A percentile compares a stretch with the other conserved stretches of the same genome.
phyloP scores from a whole-genome alignment of 1,140 invertebrate genomes.

The Psix sp. region DNA sequence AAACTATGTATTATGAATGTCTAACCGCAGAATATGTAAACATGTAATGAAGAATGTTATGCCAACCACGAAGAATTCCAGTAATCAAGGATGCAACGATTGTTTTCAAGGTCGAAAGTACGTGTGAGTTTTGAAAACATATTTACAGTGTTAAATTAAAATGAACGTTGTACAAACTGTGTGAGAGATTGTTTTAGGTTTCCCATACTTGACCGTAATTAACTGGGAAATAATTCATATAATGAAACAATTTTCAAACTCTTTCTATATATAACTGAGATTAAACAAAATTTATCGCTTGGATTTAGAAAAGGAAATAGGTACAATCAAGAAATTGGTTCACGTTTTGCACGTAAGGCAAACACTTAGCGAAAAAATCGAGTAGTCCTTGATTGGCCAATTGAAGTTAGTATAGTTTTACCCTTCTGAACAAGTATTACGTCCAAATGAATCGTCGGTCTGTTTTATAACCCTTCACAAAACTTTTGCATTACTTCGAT shows the following conservation, averaged over 20 bases:
- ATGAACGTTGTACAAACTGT: too few species aligned
- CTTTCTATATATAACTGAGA: conserved; percentile 45
- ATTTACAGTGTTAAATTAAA: too few species aligned
- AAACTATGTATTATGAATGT: neutral
- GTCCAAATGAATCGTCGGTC: conserved; percentile 21
- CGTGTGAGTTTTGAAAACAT: neutral
- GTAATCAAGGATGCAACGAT: neutral
- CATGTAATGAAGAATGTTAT: neutral
- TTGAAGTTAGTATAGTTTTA: conserved; percentile 43
- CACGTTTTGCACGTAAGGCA: conserved; percentile 55
- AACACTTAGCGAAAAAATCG: conserved; percentile 60
- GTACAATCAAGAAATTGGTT: conserved; percentile 45
- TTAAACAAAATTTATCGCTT: conserved; percentile 41
- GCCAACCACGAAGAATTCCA: neutral
- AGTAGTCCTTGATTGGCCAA: conserved; percentile 61
- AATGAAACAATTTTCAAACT: too few species aligned
- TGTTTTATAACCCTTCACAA: conserved; percentile 19
- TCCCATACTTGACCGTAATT: too few species aligned
- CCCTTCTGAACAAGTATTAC: conserved; percentile 29
- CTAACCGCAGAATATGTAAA: neutral
- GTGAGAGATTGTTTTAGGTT: too few species aligned
- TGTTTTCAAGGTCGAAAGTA: neutral
- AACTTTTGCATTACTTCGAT: conserved; percentile 10
- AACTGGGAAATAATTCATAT: too few species aligned
- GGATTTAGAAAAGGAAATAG: conserved; percentile 14